Evolutionary conservation across 2,888 invertebrate species (phyloP), one percentile per base, ranked within the genome.

Genomic region (Neoscelio sp.): DNA sequence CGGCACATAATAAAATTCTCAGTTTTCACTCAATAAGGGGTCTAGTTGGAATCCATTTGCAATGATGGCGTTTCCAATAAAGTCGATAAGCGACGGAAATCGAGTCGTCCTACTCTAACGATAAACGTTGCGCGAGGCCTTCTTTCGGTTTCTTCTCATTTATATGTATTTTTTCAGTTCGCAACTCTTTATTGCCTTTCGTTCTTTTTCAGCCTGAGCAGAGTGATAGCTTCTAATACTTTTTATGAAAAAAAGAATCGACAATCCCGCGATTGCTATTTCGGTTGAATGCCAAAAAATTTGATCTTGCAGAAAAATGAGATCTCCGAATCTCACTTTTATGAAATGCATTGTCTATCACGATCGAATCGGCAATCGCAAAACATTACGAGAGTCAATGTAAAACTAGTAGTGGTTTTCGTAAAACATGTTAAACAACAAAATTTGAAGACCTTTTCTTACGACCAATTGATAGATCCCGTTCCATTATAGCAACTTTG

Each of bases 51-150:
- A 60, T 64, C 82, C 82, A 84, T 85, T 83, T 82, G 83, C 82
- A 74, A 82, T 38, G 54, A 68, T 62, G 68, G 62, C 48, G 54
- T 76, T 78, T 82, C 85, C 80, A 85, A 86, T 85, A 82, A 84
- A 82, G 81, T 84, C 87, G 83, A 86, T 87, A 87, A 87, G 87
- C 86, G 84, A 81, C 80, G 79, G 78, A 84, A 83, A 85, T 86
- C 83, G 82, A 78, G 82, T 79, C 62, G 82, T 70, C 82, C 83
- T 80, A 80, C 84, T 82, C 81, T 44, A 28, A 62, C 84, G 82
- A 83, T 86, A 85, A 86, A 85, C 82, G 82, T 52, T 15, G 6
- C 40, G 15, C 35, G 48, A 18, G 50, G 28, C 67, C 42, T 52
- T 38, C 80, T 44, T 10, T 38, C 76, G 64, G 76, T 80, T 82